Evolutionary conservation across 1,140 invertebrate genomes (phyloP).

Genomic region (Diprion similis): DNA sequence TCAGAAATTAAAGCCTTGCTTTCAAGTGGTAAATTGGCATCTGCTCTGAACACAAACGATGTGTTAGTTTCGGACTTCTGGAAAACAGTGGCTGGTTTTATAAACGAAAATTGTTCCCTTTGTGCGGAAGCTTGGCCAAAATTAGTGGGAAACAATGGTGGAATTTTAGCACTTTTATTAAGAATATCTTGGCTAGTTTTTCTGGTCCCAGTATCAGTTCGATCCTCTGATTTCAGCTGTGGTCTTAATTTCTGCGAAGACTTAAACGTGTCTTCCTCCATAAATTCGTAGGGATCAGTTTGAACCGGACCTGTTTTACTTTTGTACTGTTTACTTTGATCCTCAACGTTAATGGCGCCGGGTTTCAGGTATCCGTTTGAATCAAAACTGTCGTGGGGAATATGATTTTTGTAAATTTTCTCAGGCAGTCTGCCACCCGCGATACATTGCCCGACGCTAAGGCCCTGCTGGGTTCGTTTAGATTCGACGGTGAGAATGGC

Average conservation of each 20-base stretch:
- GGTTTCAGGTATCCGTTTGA: slow-evolving; percentile 65
- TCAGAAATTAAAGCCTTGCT: neutral
- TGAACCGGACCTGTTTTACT: neutral
- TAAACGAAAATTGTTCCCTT: neutral
- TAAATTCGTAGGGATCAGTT: slow-evolving; percentile 41
- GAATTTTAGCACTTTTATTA: no score
- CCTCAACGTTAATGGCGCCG: slow-evolving; percentile 62
- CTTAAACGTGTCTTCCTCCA: slow-evolving; percentile 31
- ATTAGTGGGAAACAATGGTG: neutral
- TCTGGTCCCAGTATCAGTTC: neutral
- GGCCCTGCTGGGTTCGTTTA: slow-evolving; percentile 59
- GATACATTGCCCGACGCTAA: slow-evolving; percentile 70
- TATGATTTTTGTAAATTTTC: slow-evolving; percentile 60
- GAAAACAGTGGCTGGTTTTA: neutral
- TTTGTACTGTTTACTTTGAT: slow-evolving; percentile 50
- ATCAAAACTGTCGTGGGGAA: slow-evolving; percentile 73
- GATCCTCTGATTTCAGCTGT: neutral
- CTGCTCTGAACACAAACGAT: neutral
- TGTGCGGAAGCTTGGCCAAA: neutral
- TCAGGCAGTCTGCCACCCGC: slow-evolving; percentile 66
- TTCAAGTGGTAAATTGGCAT: neutral
- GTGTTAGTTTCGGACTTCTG: neutral
- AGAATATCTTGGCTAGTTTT: neutral
- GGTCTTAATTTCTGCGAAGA: neutral
- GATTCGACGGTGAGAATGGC: slow-evolving; percentile 71